Percentiles rank a stretch among this genome's conserved stretches.
phyloP scores from a whole-genome alignment of 2,888 invertebrate genomes.

The Mayetiola destructor region DNA sequence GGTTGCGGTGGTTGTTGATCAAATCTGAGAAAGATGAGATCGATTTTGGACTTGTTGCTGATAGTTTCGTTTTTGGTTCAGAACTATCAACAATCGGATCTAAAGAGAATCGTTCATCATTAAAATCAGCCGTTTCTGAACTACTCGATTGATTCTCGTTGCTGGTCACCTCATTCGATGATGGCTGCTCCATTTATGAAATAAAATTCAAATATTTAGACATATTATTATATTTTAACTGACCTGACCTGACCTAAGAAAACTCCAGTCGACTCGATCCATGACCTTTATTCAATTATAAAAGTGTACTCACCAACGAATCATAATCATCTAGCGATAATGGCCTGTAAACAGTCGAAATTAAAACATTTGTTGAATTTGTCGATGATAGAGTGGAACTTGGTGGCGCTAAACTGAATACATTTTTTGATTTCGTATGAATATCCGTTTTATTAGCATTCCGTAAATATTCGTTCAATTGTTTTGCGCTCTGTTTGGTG shows the following conservation, averaged over 20 bases:
- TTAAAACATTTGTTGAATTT: slow-evolving; percentile 19
- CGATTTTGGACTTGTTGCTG: not conserved
- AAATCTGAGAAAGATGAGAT: no score
- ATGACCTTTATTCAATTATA: not conserved
- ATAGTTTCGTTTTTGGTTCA: not conserved
- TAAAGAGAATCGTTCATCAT: not conserved
- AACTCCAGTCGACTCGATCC: no score
- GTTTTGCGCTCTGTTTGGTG: not conserved
- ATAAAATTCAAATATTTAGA: no score
- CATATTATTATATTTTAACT: no score
- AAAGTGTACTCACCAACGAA: slow-evolving; percentile 40
- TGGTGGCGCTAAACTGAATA: slow-evolving; percentile 24
- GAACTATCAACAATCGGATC: not conserved
- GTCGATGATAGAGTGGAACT: not conserved
- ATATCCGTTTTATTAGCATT: slow-evolving; percentile 21
- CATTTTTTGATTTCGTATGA: slow-evolving; percentile 22
- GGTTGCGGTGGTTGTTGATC: not conserved
- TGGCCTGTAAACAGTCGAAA: slow-evolving; percentile 20
- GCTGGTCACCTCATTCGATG: slow-evolving; percentile 4
- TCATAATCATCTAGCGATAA: slow-evolving; percentile 43
- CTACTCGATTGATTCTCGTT: not conserved
- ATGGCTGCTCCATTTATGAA: not conserved
- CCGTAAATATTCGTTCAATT: slow-evolving; percentile 18
- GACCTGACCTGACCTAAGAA: no score
- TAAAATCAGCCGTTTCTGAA: not conserved